These are phyloP conservation scores for Enteromius paludinosus DNA, from an alignment of 2,797 vertebrate species.

Conservation along the genomic window DNA sequence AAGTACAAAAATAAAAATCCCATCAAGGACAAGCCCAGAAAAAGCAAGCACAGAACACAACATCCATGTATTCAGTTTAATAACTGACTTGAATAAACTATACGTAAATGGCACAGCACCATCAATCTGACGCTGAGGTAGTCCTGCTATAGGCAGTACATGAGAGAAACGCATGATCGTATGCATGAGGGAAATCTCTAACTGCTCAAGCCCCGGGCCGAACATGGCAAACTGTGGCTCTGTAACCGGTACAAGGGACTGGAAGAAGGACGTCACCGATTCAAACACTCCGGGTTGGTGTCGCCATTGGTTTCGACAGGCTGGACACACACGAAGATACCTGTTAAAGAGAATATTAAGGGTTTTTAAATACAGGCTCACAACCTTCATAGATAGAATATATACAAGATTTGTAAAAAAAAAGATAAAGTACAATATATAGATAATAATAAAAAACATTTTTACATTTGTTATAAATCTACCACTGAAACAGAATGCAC, in stretches of 20 bases:
- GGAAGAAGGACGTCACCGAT: conserved; percentile 85
- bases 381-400: background rate
- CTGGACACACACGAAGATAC: conserved; percentile 88
- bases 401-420: too few relatives aligned
- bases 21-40: conserved; percentile 33
- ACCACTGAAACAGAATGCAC: background rate
- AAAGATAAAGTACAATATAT: background rate
- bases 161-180: conserved; percentile 87
- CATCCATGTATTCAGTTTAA: background rate
- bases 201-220: conserved; percentile 91
- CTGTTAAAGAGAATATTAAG: conserved; percentile 68
- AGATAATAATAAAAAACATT: background rate
- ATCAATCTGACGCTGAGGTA: conserved; percentile 87
- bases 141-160: conserved; percentile 83
- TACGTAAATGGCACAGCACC: conserved; percentile 71
- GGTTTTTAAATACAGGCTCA: background rate
- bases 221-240: conserved; percentile 96
- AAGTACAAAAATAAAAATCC: conserved; percentile 31
- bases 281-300: conserved; percentile 78
- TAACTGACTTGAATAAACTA: conserved; percentile 1
- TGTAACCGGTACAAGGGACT: conserved; percentile 82
- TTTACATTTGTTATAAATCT: background rate
- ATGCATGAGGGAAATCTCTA: conserved; percentile 88
- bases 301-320: conserved; percentile 79
- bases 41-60: background rate